A percentile compares a stretch with the other conserved stretches of the same genome.
Evolutionary conservation across 1,140 invertebrate genomes (phyloP).

Genomic region (Mesaphorura yosii): DNA sequence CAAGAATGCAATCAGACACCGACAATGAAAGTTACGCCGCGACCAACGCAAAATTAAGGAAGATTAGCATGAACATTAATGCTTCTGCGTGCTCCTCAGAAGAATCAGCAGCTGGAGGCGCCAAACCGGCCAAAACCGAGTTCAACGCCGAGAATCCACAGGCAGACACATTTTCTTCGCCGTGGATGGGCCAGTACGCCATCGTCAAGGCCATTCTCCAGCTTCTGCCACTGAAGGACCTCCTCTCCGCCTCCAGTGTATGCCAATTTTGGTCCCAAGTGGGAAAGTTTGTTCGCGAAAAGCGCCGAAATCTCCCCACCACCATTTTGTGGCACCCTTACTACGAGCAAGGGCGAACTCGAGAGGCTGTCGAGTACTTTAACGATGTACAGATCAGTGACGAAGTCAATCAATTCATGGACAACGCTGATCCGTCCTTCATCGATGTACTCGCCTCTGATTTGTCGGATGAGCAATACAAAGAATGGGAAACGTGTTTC

Average conservation of each 20-base stretch:
- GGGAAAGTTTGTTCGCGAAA: constrained; percentile 1
- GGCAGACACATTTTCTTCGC: too few species aligned
- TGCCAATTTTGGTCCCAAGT: constrained; percentile 18
- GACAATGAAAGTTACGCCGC: too few species aligned
- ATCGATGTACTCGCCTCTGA: not conserved
- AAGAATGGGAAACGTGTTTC: too few species aligned
- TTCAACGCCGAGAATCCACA: not conserved
- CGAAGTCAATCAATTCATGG: not conserved
- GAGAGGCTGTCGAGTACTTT: constrained; percentile 17
- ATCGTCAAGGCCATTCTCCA: constrained; percentile 15
- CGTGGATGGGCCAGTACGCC: not conserved
- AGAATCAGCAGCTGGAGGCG: not conserved
- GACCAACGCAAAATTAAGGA: too few species aligned
- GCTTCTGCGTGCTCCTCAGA: not conserved
- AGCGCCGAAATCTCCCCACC: constrained; percentile 10
- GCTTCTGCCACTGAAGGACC: constrained; percentile 3
- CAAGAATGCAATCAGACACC: too few species aligned
- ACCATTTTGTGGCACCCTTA: constrained; percentile 15
- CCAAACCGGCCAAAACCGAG: not conserved
- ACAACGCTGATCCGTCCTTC: not conserved
- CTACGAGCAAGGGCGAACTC: constrained; percentile 14
- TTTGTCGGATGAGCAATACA: not conserved
- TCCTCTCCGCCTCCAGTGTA: constrained; percentile 4
- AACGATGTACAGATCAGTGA: constrained; percentile 6
- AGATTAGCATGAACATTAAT: too few species aligned